Conservation (phyloP, 2,888 invertebrate genomes). For the Ypsolopha sequella region DNA sequence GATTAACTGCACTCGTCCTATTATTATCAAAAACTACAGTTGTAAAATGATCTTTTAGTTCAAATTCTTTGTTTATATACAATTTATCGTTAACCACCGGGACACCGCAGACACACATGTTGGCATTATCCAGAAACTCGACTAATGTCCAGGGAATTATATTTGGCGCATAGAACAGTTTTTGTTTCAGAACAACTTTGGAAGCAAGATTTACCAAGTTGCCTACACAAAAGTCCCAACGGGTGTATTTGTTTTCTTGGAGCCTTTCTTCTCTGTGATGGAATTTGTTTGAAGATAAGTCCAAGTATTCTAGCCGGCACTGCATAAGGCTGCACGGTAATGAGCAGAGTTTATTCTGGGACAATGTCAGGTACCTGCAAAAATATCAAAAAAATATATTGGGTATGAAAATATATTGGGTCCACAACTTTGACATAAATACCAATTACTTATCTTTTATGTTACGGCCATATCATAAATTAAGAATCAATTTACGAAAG, state of each 20-base stretch:
- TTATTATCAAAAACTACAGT: slow-evolving; percentile 43
- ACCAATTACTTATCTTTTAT: no score
- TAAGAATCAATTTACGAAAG: no score
- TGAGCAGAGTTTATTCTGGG: slow-evolving; percentile 61
- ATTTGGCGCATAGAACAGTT: slow-evolving; percentile 66
- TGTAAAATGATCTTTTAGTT: slow-evolving; percentile 45
- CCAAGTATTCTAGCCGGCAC: slow-evolving; percentile 63
- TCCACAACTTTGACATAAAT: no score
- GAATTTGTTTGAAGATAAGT: slow-evolving; percentile 72
- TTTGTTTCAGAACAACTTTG: slow-evolving; percentile 60
- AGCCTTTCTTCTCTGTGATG: slow-evolving; percentile 15
- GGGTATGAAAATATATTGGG: no score
- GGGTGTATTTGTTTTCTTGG: slow-evolving; percentile 16
- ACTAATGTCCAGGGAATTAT: slow-evolving; percentile 72
- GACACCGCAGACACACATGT: slow-evolving; percentile 73
- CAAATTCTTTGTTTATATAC: slow-evolving; percentile 36
- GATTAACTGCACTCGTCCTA: slow-evolving; percentile 44
- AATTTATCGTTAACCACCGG: slow-evolving; percentile 44
- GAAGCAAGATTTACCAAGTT: slow-evolving; percentile 69
- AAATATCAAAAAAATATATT: no score
- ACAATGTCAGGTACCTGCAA: slow-evolving; percentile 65
- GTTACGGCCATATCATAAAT: no score
- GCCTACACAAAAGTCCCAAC: slow-evolving; percentile 52
- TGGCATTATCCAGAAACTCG: slow-evolving; percentile 70
- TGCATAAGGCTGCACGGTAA: slow-evolving; percentile 74